These are phyloP conservation scores for Ichneumoninae sp. DNA, from an alignment of 2,888 invertebrate species.

Conservation along the genomic window DNA sequence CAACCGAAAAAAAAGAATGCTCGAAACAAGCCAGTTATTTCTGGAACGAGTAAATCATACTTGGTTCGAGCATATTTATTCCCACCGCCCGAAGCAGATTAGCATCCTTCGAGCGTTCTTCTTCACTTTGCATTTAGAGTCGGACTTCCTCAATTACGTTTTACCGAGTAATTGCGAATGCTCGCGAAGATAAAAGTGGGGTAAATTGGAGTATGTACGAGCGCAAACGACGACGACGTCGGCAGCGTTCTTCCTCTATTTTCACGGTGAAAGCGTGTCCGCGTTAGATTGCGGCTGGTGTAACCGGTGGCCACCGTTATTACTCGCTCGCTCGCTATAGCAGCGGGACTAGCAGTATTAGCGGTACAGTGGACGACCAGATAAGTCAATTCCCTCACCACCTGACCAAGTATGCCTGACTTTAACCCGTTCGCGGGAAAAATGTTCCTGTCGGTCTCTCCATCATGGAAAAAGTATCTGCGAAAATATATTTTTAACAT, in stretches of 20 bases:
- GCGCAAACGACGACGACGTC: conserved; percentile 23
- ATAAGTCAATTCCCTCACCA: neutral
- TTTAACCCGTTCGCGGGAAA: no score
- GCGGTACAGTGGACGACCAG: neutral
- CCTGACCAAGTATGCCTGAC: no score
- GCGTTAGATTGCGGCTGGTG: conserved; percentile 50
- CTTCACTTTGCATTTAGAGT: neutral
- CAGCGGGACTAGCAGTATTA: neutral
- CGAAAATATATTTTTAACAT: no score
- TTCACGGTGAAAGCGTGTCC: conserved; percentile 68
- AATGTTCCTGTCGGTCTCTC: no score
- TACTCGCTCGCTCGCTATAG: conserved; percentile 25
- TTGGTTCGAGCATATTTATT: neutral
- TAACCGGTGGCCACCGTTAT: conserved; percentile 41
- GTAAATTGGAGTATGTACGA: conserved; percentile 25
- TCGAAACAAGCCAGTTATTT: no score
- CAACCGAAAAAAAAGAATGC: no score
- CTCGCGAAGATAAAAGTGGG: conserved; percentile 4
- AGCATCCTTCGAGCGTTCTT: neutral
- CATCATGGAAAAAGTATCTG: no score
- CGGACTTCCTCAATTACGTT: conserved; percentile 62
- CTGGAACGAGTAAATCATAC: neutral
- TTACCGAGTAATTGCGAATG: conserved; percentile 60
- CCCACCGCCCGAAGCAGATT: neutral
- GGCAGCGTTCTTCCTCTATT: conserved; percentile 59